These are phyloP conservation scores for Diadromus collaris DNA, from an alignment of 2,888 invertebrate species.

Conservation along the genomic window DNA sequence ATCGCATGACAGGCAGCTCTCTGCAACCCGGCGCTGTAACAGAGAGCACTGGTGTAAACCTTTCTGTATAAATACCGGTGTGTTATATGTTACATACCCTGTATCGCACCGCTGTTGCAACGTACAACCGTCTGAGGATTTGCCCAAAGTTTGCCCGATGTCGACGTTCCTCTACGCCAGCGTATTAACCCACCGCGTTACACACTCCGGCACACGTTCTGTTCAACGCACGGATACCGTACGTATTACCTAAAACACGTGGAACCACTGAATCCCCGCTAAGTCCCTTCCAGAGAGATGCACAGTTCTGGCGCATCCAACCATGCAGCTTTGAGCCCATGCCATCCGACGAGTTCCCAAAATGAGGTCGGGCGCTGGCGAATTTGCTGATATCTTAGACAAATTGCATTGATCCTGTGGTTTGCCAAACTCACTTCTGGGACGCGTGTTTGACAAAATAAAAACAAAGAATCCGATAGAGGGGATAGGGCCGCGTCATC, in stretches of 20 bases:
- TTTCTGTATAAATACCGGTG: constrained; percentile 15
- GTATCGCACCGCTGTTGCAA: background rate
- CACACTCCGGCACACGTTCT: constrained; percentile 12
- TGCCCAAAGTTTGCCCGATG: constrained; percentile 46
- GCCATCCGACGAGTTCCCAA: constrained; percentile 17
- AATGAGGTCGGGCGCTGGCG: constrained; percentile 2
- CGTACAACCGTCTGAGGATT: constrained; percentile 51
- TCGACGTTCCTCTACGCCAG: constrained; percentile 42
- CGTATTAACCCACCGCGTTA: constrained; percentile 3
- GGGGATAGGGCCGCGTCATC: constrained; percentile 10
- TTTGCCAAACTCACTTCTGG: constrained; percentile 18
- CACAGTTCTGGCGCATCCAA: background rate
- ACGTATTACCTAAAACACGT: constrained; percentile 10
- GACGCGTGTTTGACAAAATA: background rate
- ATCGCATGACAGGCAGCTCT: constrained; percentile 68
- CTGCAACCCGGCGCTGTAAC: constrained; percentile 46
- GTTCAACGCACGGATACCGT: background rate
- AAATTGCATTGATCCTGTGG: constrained; percentile 20
- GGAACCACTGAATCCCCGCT: background rate
- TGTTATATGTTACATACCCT: constrained; percentile 25
- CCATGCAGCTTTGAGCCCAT: background rate
- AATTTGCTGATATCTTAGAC: constrained; percentile 12
- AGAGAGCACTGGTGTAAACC: constrained; percentile 13
- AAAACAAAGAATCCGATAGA: constrained; percentile 9
- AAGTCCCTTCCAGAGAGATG: constrained; percentile 7